These are phyloP conservation scores for Cosmopolites sordidus DNA, from an alignment of 2,888 invertebrate species.

Conservation along the genomic window DNA sequence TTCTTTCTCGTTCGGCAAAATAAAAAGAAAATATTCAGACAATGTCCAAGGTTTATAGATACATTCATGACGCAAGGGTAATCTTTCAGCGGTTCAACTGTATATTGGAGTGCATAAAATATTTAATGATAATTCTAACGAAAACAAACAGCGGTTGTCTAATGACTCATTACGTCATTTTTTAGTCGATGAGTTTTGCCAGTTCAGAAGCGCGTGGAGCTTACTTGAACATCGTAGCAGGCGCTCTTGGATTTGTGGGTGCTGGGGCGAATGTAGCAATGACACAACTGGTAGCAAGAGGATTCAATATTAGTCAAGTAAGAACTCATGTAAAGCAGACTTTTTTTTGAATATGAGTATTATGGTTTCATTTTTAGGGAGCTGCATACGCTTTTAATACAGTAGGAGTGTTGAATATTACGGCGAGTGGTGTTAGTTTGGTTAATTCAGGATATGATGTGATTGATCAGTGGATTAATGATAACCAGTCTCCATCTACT, in stretches of 20 bases:
- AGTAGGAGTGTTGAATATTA: conserved; percentile 36
- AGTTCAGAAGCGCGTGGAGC: conserved; percentile 58
- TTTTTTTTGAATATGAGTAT: no score
- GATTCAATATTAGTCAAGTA: conserved; percentile 38
- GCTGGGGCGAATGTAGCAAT: conserved; percentile 53
- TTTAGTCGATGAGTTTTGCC: conserved; percentile 44
- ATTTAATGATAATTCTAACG: no score
- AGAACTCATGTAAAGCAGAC: no score
- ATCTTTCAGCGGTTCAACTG: no score
- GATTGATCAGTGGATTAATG: conserved; percentile 36
- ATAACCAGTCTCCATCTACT: conserved; percentile 40
- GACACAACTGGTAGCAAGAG: conserved; percentile 49
- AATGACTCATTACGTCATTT: no score
- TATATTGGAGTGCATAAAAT: no score
- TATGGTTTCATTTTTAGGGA: conserved; percentile 22
- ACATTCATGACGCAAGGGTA: no score
- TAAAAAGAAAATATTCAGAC: no score
- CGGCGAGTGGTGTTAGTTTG: conserved; percentile 37
- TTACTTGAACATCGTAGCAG: conserved; percentile 57
- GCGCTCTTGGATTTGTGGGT: conserved; percentile 54
- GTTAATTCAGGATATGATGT: conserved; percentile 38
- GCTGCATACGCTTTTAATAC: conserved; percentile 33
- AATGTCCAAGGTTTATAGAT: no score
- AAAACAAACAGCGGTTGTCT: no score
- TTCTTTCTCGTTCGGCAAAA: no score